phyloP scores from a whole-genome alignment of 2,113 vertebrate genomes.

The Misgurnus mizolepis region DNA sequence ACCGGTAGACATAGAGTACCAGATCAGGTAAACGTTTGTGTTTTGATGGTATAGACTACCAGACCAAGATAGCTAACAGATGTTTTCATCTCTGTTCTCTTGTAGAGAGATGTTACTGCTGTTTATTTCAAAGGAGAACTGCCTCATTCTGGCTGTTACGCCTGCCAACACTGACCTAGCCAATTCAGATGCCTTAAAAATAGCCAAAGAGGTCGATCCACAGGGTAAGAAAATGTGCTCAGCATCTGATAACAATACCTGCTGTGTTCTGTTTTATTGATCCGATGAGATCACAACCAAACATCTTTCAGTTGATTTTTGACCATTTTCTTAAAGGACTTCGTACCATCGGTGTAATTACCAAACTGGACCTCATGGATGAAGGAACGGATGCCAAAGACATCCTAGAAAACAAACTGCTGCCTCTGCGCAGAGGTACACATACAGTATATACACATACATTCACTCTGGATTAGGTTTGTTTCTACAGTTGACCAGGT shows the following conservation, averaged over 20 bases:
- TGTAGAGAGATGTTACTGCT: slow-evolving; percentile 87
- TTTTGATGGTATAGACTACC: neutral
- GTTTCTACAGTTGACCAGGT: no score
- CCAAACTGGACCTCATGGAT: slow-evolving; percentile 96
- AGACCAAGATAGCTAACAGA: no score
- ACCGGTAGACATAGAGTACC: slow-evolving; percentile 90
- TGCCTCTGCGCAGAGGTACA: slow-evolving; percentile 88
- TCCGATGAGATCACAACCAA: no score
- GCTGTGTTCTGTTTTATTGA: no score
- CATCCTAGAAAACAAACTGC: slow-evolving; percentile 93
- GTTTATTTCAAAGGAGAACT: slow-evolving; percentile 93
- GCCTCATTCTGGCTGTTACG: slow-evolving; percentile 90
- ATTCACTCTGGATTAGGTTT: neutral
- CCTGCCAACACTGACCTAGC: slow-evolving; percentile 93
- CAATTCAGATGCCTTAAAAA: slow-evolving; percentile 93
- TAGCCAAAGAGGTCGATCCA: slow-evolving; percentile 93
- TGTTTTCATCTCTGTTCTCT: neutral
- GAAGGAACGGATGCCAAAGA: slow-evolving; percentile 94
- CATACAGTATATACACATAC: neutral
- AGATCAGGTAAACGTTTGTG: slow-evolving; percentile 77
- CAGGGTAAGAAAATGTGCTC: slow-evolving; percentile 75
- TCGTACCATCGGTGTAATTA: slow-evolving; percentile 94
- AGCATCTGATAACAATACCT: no score
- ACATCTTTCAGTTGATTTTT: neutral
- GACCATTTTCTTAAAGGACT: slow-evolving; percentile 74